Evolutionary conservation across 2,888 invertebrate species (phyloP).

Genomic region (Lasioglossum lativentre): DNA sequence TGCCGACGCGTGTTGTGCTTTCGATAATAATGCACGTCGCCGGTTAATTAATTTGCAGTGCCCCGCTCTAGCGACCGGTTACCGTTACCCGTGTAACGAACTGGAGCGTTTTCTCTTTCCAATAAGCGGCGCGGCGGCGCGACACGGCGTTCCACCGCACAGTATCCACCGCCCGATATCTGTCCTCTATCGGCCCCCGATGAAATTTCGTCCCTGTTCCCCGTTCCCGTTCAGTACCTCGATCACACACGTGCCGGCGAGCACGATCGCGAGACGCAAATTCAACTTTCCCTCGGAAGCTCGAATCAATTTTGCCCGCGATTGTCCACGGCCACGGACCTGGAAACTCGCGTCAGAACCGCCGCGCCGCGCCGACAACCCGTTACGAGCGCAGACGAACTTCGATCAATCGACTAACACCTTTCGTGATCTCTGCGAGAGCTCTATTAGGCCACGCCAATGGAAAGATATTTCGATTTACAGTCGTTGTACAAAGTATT

Average conservation of each 20-base stretch:
- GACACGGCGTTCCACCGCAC: background rate
- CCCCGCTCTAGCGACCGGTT: conserved; percentile 37
- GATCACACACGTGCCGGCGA: background rate
- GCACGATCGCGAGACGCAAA: background rate
- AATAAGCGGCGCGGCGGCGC: background rate
- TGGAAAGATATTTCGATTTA: background rate
- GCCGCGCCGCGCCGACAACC: no score
- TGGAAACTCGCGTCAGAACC: background rate
- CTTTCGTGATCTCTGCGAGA: background rate
- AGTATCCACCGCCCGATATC: background rate
- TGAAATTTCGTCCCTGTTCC: background rate
- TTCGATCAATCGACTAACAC: background rate
- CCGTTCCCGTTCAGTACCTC: background rate
- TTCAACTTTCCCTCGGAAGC: background rate
- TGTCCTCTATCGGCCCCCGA: background rate
- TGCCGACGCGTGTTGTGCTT: conserved; percentile 50
- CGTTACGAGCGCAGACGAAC: background rate
- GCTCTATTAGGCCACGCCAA: background rate
- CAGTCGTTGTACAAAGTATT: no score
- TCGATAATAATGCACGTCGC: conserved; percentile 54
- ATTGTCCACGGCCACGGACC: background rate
- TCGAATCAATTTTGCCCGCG: background rate
- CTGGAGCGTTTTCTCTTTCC: conserved; percentile 37
- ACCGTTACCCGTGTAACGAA: conserved; percentile 53
- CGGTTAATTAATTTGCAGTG: conserved; percentile 57